These are phyloP conservation scores for Alviniconcha marisindica DNA, from an alignment of 1,140 invertebrate species.

Conservation along the genomic window DNA sequence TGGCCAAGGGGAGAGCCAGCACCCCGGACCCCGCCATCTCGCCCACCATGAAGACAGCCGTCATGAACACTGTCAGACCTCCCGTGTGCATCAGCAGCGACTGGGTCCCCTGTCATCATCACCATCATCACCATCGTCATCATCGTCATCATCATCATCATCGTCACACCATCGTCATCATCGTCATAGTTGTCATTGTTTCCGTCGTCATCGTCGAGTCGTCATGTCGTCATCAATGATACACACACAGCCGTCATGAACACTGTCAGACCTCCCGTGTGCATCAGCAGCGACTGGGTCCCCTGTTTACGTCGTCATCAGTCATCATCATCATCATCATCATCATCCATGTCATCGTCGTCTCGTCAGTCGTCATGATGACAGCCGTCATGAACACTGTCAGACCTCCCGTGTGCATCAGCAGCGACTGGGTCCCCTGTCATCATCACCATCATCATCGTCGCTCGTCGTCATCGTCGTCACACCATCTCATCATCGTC, in stretches of 20 bases:
- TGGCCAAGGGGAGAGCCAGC: constrained; percentile 82
- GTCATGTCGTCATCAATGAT: not conserved
- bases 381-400: constrained; percentile 78
- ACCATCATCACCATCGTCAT: not conserved
- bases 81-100: constrained; percentile 58
- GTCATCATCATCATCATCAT: not conserved
- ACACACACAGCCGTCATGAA: too few species aligned
- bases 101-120: constrained; percentile 19
- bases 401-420: constrained; percentile 60
- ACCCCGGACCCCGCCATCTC: constrained; percentile 87
- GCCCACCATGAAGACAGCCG: constrained; percentile 83
- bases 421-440: constrained; percentile 57
- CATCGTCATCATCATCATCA: not conserved
- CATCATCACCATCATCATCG: constrained; percentile 1
- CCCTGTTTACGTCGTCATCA: not conserved
- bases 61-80: constrained; percentile 75
- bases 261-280: too few species aligned
- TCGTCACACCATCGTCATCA: not conserved
- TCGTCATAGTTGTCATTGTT: not conserved
- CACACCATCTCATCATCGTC: not conserved
- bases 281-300: too few species aligned
- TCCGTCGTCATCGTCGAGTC: not conserved
- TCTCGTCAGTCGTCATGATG: too few species aligned
- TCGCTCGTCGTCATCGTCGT: not conserved
- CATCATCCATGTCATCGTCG: constrained; percentile 20